Percentiles rank a stretch among this genome's conserved stretches.
Evolutionary conservation across 2,797 vertebrate species (phyloP).

Genomic region (Sparus aurata): DNA sequence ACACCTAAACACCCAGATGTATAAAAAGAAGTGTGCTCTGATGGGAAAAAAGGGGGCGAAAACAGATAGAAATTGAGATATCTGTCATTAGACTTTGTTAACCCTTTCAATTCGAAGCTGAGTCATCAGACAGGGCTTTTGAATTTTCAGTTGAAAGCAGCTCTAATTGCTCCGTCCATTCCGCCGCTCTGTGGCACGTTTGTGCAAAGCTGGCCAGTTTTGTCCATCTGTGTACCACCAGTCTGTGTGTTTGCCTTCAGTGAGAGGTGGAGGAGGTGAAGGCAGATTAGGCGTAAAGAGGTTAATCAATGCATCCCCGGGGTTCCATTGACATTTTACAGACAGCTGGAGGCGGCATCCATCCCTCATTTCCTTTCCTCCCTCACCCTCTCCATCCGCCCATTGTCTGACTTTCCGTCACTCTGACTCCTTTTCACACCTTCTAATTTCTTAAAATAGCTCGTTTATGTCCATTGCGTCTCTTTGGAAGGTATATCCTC

Average conservation of each 20-base stretch:
- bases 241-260: slow-evolving; percentile 49
- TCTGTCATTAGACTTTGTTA: not conserved
- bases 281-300: slow-evolving; percentile 71
- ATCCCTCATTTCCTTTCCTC: slow-evolving; percentile 68
- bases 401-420: slow-evolving; percentile 67
- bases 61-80: not conserved
- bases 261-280: slow-evolving; percentile 58
- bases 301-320: slow-evolving; percentile 85
- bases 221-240: slow-evolving; percentile 50
- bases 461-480: slow-evolving; percentile 52
- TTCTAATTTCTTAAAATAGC: slow-evolving; percentile 51
- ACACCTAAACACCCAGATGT: not conserved
- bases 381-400: slow-evolving; percentile 45
- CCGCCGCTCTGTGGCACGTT: slow-evolving; percentile 23
- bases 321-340: slow-evolving; percentile 82
- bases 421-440: slow-evolving; percentile 41
- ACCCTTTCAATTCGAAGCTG: slow-evolving; percentile 26
- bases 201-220: slow-evolving; percentile 30
- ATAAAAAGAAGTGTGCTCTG: not conserved
- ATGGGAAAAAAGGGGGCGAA: not conserved
- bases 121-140: not conserved
- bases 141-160: not conserved
- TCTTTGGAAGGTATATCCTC: slow-evolving; percentile 51
- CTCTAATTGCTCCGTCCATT: not conserved
- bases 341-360: slow-evolving; percentile 69